Conservation (phyloP, 2,797 vertebrate genomes). For the Acrocephalus scirpaceus region DNA sequence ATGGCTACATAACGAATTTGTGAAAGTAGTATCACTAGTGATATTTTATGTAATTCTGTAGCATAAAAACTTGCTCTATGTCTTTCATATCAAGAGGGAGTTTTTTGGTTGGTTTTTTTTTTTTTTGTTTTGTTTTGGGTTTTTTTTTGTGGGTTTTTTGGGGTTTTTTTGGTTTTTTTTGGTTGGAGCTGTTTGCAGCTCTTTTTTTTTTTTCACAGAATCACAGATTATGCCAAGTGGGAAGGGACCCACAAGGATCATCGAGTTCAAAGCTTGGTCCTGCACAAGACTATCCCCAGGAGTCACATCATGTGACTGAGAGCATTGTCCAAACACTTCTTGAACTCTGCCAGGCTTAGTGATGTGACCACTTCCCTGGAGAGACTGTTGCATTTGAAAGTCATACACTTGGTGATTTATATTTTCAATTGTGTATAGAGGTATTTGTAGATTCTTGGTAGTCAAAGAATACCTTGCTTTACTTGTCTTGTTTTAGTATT, state of each 20-base stretch:
- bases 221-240: background rate
- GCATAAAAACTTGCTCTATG: background rate
- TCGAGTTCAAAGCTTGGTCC: accelerated
- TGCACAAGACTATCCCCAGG: background rate
- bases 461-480: background rate
- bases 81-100: background rate
- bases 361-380: background rate
- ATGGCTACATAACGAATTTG: background rate
- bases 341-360: background rate
- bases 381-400: background rate
- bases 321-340: background rate
- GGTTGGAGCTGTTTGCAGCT: background rate
- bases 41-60: background rate
- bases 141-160: too few species aligned
- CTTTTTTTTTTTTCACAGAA: background rate
- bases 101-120: accelerated
- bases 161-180: too few species aligned
- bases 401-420: accelerated
- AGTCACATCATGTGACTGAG: background rate
- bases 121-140: too few species aligned
- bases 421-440: background rate
- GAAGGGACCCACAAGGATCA: background rate
- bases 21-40: background rate
- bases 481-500: constrained; percentile 9
- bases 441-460: background rate